Base-by-base conservation (phyloP, 1,140 invertebrate species). In the Apis dorsata region DNA sequence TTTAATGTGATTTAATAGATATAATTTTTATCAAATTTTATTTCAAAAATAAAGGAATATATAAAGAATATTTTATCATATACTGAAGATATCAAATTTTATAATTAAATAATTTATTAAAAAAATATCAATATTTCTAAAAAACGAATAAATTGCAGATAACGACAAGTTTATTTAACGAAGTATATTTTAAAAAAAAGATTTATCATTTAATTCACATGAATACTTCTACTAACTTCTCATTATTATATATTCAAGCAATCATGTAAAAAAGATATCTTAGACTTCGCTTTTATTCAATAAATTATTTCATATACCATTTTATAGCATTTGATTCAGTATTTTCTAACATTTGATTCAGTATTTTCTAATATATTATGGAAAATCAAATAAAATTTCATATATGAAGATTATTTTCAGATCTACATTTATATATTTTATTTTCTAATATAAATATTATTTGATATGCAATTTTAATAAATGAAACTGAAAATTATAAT, bases 251-350 rank as follows among this genome's bases (percentile, higher is more conserved):
- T 68, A 72, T 57, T 62, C 57, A 51, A 34, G 21, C 51, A 74
- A 70, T 69, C 65, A 53, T 57, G 69, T 34, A 24, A 79, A 51
- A 60, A 83, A 73, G 57, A 21, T 57, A 49, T 65, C 34, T 71
- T 49, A 65, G 72, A 49, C 72, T 63, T 60, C 59, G 73, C 66
- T 81, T 59, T 80, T 81, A 84, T 84, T 84, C 70, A 74, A 80
- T 80, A 80, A 84, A 80, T 63, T 60, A 49, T 66, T 63, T 65
- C 66, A 59, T 57, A 57, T 28, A 49, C 66, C 17, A 60, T n/a
- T 65, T 63, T 24, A 59, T 51, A 34, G 24, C 49, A 11, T 57
- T 53, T 51, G 15, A 70, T 10, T 11, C 17, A 44, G n/a, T 34
- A 60, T n/a, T 65, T 63, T 24, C 51, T 51, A 34, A 15, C 28